Base-by-base conservation (phyloP, 2,888 invertebrate species). In the Catocala nupta region DNA sequence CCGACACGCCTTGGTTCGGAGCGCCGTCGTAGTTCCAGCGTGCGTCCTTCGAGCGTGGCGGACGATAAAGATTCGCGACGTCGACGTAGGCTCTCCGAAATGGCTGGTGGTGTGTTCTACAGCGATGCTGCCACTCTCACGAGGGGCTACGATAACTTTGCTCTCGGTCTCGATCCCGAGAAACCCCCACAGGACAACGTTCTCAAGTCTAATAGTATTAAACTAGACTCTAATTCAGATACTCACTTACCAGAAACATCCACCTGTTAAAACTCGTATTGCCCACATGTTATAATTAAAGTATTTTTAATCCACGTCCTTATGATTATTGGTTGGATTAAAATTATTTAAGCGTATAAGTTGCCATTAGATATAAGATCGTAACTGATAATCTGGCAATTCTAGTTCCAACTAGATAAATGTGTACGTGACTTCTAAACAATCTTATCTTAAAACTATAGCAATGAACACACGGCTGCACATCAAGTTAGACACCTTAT, bases 71-170 rank as follows among this genome's bases (percentile, higher is more conserved):
- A 94, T 80, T 90, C 90, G 60, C 84, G 92, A 25, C 88, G 94
- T 5, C 85, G 93, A 36, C 89, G 94, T 1, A 84, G 94, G 8
- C 88, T 94, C 13, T 94, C 94, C 7, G 93, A 94, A 71, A 77
- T 94, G 73, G 94, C 94, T 1, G 94, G 94, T 36, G 94, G 94
- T 6, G 91, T 93, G 45, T 94, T 94, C 86, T 94, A 94, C 85
- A 93, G 92, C 80, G 93, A 93, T 69, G 77, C 81, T 6, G 78
- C 82, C 6, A 78, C 85, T 1, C 84, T 89, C 61, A 80, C 87
- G 5, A 81, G 81, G 44, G 91, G 92, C 5, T 85, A 83, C 66
- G 92, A 92, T 77, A 94, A 94, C 81, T 88, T 86, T n/a, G 93
- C 89, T 0, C 82, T 92, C 3, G 87, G 89, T 4, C 81, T 90